These are phyloP conservation scores for Rhincodon typus DNA, from an alignment of 2,797 vertebrate species.

Conservation along the genomic window DNA sequence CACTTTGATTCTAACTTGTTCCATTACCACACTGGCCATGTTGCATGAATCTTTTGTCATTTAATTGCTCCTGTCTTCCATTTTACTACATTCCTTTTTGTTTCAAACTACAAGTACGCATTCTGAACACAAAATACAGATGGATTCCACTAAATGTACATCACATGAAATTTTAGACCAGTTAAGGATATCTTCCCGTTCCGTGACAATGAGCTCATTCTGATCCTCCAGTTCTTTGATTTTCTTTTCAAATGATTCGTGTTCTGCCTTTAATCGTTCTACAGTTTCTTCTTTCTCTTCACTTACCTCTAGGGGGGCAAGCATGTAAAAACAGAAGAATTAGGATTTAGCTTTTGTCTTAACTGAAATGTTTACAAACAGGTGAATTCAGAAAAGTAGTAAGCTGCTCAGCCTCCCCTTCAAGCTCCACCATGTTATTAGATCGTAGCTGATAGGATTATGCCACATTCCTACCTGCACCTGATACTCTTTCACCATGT, in stretches of 20 bases:
- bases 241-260: constrained; percentile 83
- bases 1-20: too few species aligned
- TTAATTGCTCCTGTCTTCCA: too few species aligned
- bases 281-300: constrained; percentile 92
- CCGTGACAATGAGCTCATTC: constrained; percentile 77
- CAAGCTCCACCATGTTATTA: too few species aligned
- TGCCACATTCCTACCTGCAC: too few species aligned
- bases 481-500: too few species aligned
- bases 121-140: not conserved
- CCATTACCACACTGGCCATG: too few species aligned
- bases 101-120: not conserved
- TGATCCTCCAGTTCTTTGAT: constrained; percentile 85
- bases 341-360: not conserved
- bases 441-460: too few species aligned
- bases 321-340: not conserved
- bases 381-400: too few species aligned
- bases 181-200: constrained; percentile 91
- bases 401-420: too few species aligned
- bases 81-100: too few species aligned
- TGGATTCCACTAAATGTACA: not conserved
- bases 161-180: not conserved
- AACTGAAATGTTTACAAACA: not conserved
- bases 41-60: too few species aligned
- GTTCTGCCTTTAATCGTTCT: constrained; percentile 77
- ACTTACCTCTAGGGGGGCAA: constrained; percentile 66